Percentiles rank a stretch among this genome's conserved stretches.
These are phyloP conservation scores for Watsonalla cultraria DNA, from an alignment of 2,888 invertebrate genomes.

Conservation along the genomic window DNA sequence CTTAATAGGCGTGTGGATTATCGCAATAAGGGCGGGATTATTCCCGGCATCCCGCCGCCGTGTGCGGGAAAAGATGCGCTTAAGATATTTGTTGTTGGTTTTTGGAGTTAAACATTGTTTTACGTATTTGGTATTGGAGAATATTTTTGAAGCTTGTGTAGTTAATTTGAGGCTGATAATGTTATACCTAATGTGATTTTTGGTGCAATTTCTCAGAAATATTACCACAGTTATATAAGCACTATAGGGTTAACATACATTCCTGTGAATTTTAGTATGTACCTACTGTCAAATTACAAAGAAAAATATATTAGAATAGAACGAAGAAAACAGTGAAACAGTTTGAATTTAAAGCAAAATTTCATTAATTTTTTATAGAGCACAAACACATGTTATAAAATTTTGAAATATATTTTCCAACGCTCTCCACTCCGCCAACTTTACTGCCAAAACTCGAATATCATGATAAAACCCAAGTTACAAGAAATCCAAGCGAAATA, in stretches of 20 bases:
- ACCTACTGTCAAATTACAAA: no score
- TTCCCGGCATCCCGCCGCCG: constrained; percentile 7
- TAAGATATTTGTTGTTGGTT: background rate
- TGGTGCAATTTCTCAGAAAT: no score
- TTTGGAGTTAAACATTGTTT: background rate
- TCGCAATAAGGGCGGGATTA: constrained; percentile 39
- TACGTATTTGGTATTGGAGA: background rate
- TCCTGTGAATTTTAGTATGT: no score
- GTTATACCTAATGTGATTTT: no score
- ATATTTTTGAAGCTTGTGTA: background rate
- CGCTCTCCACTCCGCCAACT: background rate
- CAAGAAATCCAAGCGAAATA: constrained; percentile 1
- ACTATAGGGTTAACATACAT: no score
- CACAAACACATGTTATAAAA: background rate
- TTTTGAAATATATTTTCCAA: background rate
- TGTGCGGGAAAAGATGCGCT: background rate
- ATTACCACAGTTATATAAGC: no score
- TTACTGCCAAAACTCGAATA: background rate
- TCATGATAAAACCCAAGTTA: background rate
- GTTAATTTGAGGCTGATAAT: no score
- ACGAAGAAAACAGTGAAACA: no score
- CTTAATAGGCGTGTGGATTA: constrained; percentile 38
- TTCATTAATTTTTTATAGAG: background rate
- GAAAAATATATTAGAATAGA: no score
- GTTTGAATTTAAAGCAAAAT: no score